phyloP scores from a whole-genome alignment of 2,113 vertebrate species.

The Gorsachius goisagi region DNA sequence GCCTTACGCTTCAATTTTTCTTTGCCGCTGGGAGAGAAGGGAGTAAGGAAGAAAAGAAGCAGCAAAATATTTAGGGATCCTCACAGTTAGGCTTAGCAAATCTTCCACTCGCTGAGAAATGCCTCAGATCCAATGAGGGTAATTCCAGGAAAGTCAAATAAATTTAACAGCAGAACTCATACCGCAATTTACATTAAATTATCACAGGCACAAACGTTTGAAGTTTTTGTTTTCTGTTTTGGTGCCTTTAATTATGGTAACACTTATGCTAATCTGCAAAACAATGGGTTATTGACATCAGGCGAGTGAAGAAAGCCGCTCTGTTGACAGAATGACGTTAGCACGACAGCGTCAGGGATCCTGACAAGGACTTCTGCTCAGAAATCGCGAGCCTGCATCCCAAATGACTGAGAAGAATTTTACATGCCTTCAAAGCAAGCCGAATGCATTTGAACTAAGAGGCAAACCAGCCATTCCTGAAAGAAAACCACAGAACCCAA shows the following conservation, averaged over 20 bases:
- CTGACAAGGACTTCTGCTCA: background rate
- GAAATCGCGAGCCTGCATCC: background rate
- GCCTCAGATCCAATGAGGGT: rapidly evolving
- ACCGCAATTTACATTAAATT: background rate
- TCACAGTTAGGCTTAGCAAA: background rate
- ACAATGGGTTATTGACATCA: slow-evolving; percentile 49
- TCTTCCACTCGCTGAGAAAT: background rate
- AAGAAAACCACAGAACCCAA: background rate
- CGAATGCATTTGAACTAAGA: background rate
- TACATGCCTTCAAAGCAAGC: background rate
- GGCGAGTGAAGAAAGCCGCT: slow-evolving; percentile 11
- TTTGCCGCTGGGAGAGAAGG: background rate
- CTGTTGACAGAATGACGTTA: background rate
- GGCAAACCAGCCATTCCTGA: background rate
- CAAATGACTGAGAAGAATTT: background rate
- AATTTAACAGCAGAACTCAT: background rate
- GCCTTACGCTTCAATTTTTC: background rate
- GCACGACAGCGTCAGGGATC: background rate
- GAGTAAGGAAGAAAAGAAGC: background rate
- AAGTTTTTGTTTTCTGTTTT: background rate
- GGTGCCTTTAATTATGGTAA: slow-evolving; percentile 12
- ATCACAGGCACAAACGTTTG: background rate
- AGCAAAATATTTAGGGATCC: background rate
- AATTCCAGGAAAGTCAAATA: background rate
- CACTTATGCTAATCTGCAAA: slow-evolving; percentile 7